These are phyloP conservation scores for Phataginus tetradactyla DNA, from an alignment of 2,797 vertebrate genomes.

Conservation along the genomic window DNA sequence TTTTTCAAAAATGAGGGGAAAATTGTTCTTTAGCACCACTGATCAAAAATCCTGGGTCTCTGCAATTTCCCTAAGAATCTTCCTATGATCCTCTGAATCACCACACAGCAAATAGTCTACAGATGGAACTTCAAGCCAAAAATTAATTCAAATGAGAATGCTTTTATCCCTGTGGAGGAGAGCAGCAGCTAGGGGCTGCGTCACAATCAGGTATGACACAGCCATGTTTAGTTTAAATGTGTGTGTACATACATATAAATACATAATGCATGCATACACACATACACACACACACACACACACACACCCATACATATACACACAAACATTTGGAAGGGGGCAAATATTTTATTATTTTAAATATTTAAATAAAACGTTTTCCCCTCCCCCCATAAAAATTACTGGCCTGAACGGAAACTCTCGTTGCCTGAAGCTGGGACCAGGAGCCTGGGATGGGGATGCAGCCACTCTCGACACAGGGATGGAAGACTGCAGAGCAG, in stretches of 20 bases:
- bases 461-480: neutral
- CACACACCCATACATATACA: no score
- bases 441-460: neutral
- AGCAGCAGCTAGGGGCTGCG: neutral
- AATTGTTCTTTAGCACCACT: neutral
- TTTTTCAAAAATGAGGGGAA: neutral
- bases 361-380: neutral
- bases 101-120: neutral
- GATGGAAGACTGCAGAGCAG: neutral
- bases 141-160: neutral
- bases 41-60: slow-evolving; percentile 7
- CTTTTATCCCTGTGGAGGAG: neutral
- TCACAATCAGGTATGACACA: neutral
- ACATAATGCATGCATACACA: no score
- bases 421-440: neutral
- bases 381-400: neutral
- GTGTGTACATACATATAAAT: neutral
- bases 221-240: neutral
- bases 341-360: neutral
- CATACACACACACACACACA: no score
- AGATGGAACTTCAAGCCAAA: neutral
- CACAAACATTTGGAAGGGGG: neutral
- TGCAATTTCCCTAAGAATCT: neutral
- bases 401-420: neutral
- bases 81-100: neutral